Conservation (phyloP, 2,888 invertebrate genomes). For the Mechanitis mazaeus region DNA sequence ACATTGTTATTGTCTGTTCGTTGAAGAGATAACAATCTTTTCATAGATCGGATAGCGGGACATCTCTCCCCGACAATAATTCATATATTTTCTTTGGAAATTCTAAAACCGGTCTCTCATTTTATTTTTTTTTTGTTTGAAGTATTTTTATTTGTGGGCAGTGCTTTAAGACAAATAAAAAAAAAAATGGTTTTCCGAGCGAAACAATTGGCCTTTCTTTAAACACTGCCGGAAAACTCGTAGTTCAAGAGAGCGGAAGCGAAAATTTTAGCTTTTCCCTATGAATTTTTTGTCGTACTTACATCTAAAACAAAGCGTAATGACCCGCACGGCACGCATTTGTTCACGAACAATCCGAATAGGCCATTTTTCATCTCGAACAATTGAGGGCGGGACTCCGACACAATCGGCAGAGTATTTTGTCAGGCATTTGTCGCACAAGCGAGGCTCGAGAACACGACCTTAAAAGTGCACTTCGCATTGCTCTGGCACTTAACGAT, state of each 20-base stretch:
- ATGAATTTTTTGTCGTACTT: constrained; percentile 69
- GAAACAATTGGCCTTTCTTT: constrained; percentile 56
- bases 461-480: constrained; percentile 63
- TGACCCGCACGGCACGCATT: constrained; percentile 75
- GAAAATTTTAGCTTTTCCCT: constrained; percentile 61
- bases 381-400: constrained; percentile 73
- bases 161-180: constrained; percentile 29
- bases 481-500: constrained; percentile 29
- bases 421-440: constrained; percentile 71
- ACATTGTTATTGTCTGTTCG: constrained; percentile 71
- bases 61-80: constrained; percentile 2
- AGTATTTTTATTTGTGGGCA: constrained; percentile 15
- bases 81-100: constrained; percentile 16
- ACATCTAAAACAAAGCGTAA: constrained; percentile 74
- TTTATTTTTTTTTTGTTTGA: constrained; percentile 13
- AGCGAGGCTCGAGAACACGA: constrained; percentile 54
- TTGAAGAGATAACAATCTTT: constrained; percentile 23
- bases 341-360: constrained; percentile 74
- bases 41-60: not conserved
- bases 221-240: constrained; percentile 17
- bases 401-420: constrained; percentile 74
- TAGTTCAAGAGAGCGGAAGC: constrained; percentile 57
- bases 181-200: constrained; percentile 45
- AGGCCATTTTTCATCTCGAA: constrained; percentile 75
- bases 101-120: constrained; percentile 14